phyloP scores from a whole-genome alignment of 2,888 invertebrate genomes.

The Chorisops tibialis region DNA sequence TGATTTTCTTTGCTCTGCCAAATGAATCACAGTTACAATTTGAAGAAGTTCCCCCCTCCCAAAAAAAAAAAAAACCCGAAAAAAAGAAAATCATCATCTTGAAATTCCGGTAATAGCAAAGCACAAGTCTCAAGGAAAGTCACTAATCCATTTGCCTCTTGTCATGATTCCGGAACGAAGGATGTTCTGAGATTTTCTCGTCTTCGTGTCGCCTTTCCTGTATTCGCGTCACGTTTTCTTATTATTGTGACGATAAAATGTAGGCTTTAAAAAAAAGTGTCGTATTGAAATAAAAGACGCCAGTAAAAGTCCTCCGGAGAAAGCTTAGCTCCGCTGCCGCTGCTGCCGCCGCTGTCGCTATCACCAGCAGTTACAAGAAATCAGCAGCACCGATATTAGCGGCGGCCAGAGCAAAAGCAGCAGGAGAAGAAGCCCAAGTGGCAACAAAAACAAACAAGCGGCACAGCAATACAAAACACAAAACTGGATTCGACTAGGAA shows the following conservation, averaged over 20 bases:
- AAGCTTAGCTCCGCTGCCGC: too few relatives aligned
- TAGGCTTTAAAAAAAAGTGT: slow-evolving; percentile 33
- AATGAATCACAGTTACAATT: too few relatives aligned
- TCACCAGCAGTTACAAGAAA: too few relatives aligned
- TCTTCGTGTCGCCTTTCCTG: slow-evolving; percentile 25
- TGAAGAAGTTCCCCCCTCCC: too few relatives aligned
- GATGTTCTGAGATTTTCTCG: slow-evolving; percentile 28
- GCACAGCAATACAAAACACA: background rate
- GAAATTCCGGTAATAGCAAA: slow-evolving; percentile 5
- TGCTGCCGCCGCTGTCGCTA: too few relatives aligned
- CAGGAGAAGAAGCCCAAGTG: too few relatives aligned
- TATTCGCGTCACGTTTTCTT: slow-evolving; percentile 34
- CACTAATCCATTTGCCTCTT: slow-evolving; percentile 29
- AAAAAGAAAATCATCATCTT: too few relatives aligned
- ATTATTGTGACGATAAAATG: slow-evolving; percentile 35
- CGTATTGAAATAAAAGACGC: slow-evolving; percentile 34
- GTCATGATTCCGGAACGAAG: slow-evolving; percentile 30
- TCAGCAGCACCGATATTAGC: too few relatives aligned
- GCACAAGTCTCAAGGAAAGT: slow-evolving; percentile 15
- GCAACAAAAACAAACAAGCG: background rate
- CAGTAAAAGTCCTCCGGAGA: background rate
- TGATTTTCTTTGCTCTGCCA: too few relatives aligned
- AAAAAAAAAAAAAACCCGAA: too few relatives aligned
- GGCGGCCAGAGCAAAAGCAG: too few relatives aligned
- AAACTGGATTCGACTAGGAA: background rate